Conservation (phyloP, 2,797 vertebrate species). For the Danio kyathit region DNA sequence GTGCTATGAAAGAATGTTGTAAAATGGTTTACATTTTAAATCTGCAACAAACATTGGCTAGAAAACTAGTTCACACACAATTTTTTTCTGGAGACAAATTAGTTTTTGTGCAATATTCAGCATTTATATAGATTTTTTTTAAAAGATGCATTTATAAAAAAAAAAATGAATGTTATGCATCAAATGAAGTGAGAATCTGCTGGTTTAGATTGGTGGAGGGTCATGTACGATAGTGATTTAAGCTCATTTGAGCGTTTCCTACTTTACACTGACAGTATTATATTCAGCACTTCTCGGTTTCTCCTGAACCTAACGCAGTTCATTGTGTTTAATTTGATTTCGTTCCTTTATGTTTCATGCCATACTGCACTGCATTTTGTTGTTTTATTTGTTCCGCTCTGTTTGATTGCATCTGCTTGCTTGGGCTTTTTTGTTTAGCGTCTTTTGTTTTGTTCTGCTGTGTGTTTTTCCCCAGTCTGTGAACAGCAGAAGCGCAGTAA, state of each 20-base stretch:
- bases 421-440: background rate
- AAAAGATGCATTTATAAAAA: no score
- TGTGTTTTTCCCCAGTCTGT: background rate
- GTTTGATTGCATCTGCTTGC: background rate
- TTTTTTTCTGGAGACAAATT: background rate
- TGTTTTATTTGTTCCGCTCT: background rate
- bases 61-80: background rate
- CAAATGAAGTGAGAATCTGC: background rate
- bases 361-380: background rate
- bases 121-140: background rate
- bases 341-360: background rate
- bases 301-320: background rate
- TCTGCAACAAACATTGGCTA: background rate
- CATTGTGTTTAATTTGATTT: background rate
- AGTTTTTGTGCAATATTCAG: no score
- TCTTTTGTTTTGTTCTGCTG: background rate
- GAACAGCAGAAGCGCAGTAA: background rate
- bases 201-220: background rate
- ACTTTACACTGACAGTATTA: background rate
- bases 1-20: background rate
- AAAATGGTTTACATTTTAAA: background rate
- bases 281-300: background rate
- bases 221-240: background rate
- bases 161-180: background rate
- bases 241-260: background rate